Conservation (phyloP, 2,888 invertebrate genomes). For the Helicoverpa assulta region DNA sequence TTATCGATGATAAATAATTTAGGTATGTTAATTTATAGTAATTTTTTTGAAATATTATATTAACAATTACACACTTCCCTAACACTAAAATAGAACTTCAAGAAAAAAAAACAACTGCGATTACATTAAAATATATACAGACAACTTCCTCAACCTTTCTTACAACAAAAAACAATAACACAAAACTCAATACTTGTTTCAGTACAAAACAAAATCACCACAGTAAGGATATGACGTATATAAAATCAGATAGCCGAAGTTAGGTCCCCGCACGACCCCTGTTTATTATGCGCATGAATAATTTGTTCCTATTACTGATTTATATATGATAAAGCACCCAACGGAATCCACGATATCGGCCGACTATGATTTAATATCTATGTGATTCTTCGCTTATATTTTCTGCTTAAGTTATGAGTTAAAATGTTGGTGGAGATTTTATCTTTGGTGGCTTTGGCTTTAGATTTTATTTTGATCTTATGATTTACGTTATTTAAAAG, state of each 20-base stretch:
- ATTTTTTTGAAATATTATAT: too few species aligned
- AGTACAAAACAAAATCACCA: conserved; percentile 50
- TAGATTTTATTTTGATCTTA: too few species aligned
- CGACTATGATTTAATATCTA: conserved; percentile 72
- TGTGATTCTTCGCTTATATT: conserved; percentile 41
- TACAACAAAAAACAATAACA: background rate
- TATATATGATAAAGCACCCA: conserved; percentile 84
- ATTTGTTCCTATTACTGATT: conserved; percentile 87
- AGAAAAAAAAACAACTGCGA: too few species aligned
- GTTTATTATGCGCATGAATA: conserved; percentile 89
- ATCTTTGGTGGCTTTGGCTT: too few species aligned
- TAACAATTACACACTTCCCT: too few species aligned
- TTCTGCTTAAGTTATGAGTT: conserved; percentile 22
- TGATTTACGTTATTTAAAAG: too few species aligned
- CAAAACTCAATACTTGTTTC: conserved; percentile 9
- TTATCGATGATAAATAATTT: too few species aligned
- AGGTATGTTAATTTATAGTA: too few species aligned
- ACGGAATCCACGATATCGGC: conserved; percentile 80
- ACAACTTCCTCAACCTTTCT: background rate
- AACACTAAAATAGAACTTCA: too few species aligned
- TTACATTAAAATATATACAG: background rate
- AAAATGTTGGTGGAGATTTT: conserved; percentile 5
- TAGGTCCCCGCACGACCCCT: conserved; percentile 82
- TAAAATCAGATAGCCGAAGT: conserved; percentile 77
- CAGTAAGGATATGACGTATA: conserved; percentile 67